Base-by-base conservation (phyloP, 1,140 invertebrate genomes). In the Proctacanthus coquilletti region DNA sequence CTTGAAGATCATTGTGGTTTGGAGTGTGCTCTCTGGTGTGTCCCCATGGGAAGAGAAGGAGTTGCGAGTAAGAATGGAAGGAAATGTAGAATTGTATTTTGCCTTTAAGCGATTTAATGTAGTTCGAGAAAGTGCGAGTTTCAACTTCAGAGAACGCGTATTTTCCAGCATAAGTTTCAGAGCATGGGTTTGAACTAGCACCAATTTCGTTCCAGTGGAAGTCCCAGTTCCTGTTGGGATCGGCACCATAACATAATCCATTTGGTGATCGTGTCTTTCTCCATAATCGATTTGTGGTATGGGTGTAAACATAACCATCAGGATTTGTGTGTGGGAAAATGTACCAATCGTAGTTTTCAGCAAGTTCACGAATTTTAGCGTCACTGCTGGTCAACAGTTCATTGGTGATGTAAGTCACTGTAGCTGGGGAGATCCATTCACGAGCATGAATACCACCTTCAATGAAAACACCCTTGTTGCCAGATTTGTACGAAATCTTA, bases 151-250 rank as follows among this genome's bases (percentile, higher is more conserved):
- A 76, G 50, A 75, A 75, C 1, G 71, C 58, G 2, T 42, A 36
- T 1, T 60, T 50, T 13, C 77, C 76, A 31, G 65, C 66, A 48
- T 68, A 81, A 14, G 67, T 70, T 48, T 71, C 58, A 4, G 58
- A 61, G 48, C 77, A 79, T 2, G 67, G 57, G 44, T 61, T 61
- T n/a, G 23, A 53, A 38, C 66, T 71, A 8, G 70, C 62, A 3
- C 75, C 74, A 11, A 61, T 60, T 21, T 65, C 54, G 36, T 68
- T 66, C 77, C 76, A 81, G 42, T 74, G 65, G 48, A 64, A 71
- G 21, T 63, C 74, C 63, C 75, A 83, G 47, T 83, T 83, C 38
- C 78, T 63, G 43, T 83, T 82, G 4, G 70, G 56, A 56, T 83
- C 79, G 0, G 69, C 69, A 5, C 78, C 78, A 11, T 25, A 54